Evolutionary conservation across 2,888 invertebrate species (phyloP).

Genomic region (Drosophila multiciliata): DNA sequence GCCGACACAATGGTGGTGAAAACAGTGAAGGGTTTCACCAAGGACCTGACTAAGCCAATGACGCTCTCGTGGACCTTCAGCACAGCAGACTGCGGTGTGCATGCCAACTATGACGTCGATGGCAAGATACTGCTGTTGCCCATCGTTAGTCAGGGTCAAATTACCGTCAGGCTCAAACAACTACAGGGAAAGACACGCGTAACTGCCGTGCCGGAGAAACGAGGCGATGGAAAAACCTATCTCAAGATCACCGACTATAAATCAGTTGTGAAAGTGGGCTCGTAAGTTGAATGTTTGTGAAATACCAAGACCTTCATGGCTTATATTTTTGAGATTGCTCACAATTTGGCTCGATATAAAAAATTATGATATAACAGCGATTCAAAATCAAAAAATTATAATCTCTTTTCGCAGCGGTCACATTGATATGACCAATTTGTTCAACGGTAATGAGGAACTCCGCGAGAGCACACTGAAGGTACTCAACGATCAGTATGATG

Average conservation of each 20-base stretch:
- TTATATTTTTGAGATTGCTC: background rate
- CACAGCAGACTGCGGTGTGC: slow-evolving; percentile 45
- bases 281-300: slow-evolving; percentile 47
- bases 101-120: slow-evolving; percentile 64
- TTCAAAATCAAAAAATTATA: background rate
- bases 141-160: slow-evolving; percentile 61
- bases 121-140: slow-evolving; percentile 73
- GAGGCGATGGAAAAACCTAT: slow-evolving; percentile 60
- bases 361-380: background rate
- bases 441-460: slow-evolving; percentile 65
- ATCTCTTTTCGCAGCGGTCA: slow-evolving; percentile 52
- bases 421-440: slow-evolving; percentile 70
- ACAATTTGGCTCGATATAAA: background rate
- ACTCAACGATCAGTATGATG: slow-evolving; percentile 69
- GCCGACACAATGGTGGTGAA: slow-evolving; percentile 30
- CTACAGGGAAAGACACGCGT: slow-evolving; percentile 38
- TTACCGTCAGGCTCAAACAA: slow-evolving; percentile 44
- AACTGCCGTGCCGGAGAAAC: slow-evolving; percentile 43
- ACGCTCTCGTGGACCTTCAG: slow-evolving; percentile 36
- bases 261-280: slow-evolving; percentile 42
- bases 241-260: slow-evolving; percentile 55
- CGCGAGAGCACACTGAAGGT: slow-evolving; percentile 70
- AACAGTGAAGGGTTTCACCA: slow-evolving; percentile 63
- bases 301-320: background rate
- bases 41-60: slow-evolving; percentile 61